These are phyloP conservation scores for Streptopelia turtur DNA, from an alignment of 2,797 vertebrate genomes.

Conservation along the genomic window DNA sequence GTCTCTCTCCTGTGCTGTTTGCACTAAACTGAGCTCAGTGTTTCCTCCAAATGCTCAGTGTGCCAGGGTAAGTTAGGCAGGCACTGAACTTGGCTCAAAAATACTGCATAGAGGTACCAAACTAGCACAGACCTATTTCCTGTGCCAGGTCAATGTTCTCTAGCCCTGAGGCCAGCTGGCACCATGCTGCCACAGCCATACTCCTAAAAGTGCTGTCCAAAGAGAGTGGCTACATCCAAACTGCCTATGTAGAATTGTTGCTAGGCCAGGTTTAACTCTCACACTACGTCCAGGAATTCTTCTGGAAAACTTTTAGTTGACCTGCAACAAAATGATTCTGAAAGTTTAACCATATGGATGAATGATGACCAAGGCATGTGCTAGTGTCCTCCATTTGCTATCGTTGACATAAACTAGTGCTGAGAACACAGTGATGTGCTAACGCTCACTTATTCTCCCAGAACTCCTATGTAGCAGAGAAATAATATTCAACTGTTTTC, in stretches of 20 bases:
- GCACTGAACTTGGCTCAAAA: neutral
- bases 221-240: conserved; percentile 16
- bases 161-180: conserved; percentile 33
- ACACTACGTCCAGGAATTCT: neutral
- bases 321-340: neutral
- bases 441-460: neutral
- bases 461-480: neutral
- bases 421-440: neutral
- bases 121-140: neutral
- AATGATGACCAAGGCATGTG: neutral
- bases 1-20: neutral
- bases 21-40: neutral
- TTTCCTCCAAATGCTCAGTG: neutral
- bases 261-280: neutral
- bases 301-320: neutral
- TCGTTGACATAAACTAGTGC: accelerated
- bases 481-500: neutral
- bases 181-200: neutral
- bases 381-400: neutral
- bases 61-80: neutral
- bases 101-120: neutral
- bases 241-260: neutral
- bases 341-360: neutral
- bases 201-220: neutral
- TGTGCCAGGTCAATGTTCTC: conserved; percentile 18